These are phyloP conservation scores for Eristalis tenax DNA, from an alignment of 2,888 invertebrate species.

Conservation along the genomic window DNA sequence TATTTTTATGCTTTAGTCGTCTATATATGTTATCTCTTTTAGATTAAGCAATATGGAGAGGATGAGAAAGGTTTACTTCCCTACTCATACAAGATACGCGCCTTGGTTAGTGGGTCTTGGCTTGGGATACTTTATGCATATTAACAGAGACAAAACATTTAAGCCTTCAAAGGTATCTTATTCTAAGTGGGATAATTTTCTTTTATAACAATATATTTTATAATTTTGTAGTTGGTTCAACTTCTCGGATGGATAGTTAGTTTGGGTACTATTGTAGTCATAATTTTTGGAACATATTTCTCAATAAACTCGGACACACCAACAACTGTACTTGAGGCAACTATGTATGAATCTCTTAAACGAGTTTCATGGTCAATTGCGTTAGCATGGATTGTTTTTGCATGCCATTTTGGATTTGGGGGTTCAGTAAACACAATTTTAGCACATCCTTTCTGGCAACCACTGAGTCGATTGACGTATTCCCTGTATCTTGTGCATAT, in stretches of 20 bases:
- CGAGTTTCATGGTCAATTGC: conserved; percentile 64
- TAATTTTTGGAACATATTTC: conserved; percentile 56
- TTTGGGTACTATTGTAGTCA: conserved; percentile 35
- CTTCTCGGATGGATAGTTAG: conserved; percentile 52
- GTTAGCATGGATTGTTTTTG: conserved; percentile 71
- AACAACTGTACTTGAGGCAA: conserved; percentile 49
- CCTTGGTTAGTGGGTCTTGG: conserved; percentile 77
- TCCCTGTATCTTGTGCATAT: conserved; percentile 69
- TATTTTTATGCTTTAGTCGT: background rate
- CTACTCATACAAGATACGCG: conserved; percentile 75
- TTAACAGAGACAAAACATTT: conserved; percentile 68
- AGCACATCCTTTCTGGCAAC: conserved; percentile 67
- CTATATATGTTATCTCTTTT: background rate
- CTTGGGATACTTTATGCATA: conserved; percentile 76
- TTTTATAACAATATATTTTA: background rate
- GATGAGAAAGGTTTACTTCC: conserved; percentile 68
- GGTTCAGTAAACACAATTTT: conserved; percentile 68
- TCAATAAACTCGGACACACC: background rate
- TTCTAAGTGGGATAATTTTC: background rate
- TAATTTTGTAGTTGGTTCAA: background rate
- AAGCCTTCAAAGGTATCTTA: conserved; percentile 49
- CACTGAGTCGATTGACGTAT: conserved; percentile 68
- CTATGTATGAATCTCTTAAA: conserved; percentile 62
- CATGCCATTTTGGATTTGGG: conserved; percentile 68
- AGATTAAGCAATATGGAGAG: background rate